Evolutionary conservation across 2,888 invertebrate species (phyloP).

Genomic region (Diabrotica balteata): DNA sequence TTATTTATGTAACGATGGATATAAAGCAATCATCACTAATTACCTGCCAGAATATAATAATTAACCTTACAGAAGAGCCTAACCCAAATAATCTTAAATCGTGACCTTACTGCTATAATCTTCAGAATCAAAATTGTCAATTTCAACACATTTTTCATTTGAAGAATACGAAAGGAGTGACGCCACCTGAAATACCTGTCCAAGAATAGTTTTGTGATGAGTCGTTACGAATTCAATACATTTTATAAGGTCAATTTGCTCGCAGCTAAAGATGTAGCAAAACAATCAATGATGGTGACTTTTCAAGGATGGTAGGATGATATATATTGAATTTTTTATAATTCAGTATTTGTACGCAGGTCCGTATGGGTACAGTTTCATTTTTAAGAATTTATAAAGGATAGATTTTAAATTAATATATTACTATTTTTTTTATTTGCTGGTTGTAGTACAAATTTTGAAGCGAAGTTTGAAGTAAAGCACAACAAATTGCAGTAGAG

Average conservation of each 20-base stretch:
- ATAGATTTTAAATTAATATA: too few species aligned
- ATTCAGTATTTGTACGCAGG: not conserved
- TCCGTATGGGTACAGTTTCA: not conserved
- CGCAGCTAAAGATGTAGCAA: slow-evolving; percentile 1
- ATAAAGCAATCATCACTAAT: too few species aligned
- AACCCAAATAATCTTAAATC: not conserved
- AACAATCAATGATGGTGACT: slow-evolving; percentile 1
- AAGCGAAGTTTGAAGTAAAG: too few species aligned
- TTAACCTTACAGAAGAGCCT: not conserved
- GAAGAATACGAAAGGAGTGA: not conserved
- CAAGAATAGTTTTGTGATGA: not conserved
- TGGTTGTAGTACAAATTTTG: too few species aligned
- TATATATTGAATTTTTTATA: not conserved
- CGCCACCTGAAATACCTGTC: not conserved
- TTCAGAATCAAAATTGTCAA: not conserved
- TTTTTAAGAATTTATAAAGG: too few species aligned
- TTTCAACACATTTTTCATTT: not conserved
- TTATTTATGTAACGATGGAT: too few species aligned
- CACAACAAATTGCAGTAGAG: too few species aligned
- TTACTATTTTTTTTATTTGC: too few species aligned
- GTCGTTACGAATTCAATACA: not conserved
- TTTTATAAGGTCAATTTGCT: slow-evolving; percentile 9
- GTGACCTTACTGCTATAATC: not conserved
- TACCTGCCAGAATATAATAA: not conserved
- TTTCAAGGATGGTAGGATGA: not conserved